These are phyloP conservation scores for Catocala sponsa DNA, from an alignment of 2,888 invertebrate genomes.

Conservation along the genomic window DNA sequence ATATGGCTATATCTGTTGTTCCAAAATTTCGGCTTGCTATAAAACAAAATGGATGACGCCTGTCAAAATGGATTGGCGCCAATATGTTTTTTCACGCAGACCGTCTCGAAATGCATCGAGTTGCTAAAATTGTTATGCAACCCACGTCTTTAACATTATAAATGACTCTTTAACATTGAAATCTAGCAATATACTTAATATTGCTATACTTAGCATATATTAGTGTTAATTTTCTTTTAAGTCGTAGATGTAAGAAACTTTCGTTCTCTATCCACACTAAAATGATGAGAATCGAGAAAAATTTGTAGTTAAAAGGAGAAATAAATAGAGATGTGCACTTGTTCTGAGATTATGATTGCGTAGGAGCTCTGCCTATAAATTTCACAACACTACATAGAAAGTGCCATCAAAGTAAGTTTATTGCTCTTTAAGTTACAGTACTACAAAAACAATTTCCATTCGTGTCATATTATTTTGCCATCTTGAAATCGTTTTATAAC, in stretches of 20 bases:
- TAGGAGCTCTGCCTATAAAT: not conserved
- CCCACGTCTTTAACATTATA: conserved; percentile 34
- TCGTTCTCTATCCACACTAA: no score
- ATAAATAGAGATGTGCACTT: no score
- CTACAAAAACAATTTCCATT: conserved; percentile 20
- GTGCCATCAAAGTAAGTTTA: conserved; percentile 32
- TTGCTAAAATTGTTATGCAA: conserved; percentile 27
- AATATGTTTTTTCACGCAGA: conserved; percentile 3
- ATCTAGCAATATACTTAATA: no score
- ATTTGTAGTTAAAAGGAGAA: no score
- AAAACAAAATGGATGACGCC: conserved; percentile 3
- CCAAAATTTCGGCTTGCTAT: not conserved
- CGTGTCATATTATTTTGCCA: not conserved
- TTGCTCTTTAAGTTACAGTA: conserved; percentile 23
- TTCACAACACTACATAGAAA: conserved; percentile 26
- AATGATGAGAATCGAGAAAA: no score
- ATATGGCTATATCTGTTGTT: not conserved
- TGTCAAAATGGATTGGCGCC: conserved; percentile 16
- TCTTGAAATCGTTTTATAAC: not conserved
- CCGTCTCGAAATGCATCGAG: conserved; percentile 18
- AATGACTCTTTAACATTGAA: conserved; percentile 40
- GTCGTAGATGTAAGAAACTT: no score
- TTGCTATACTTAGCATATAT: no score
- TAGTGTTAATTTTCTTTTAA: no score
- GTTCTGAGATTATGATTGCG: not conserved